A percentile compares a stretch with the other conserved stretches of the same genome.
Evolutionary conservation across 2,797 vertebrate genomes (phyloP).

Genomic region (Taenioides sp.): DNA sequence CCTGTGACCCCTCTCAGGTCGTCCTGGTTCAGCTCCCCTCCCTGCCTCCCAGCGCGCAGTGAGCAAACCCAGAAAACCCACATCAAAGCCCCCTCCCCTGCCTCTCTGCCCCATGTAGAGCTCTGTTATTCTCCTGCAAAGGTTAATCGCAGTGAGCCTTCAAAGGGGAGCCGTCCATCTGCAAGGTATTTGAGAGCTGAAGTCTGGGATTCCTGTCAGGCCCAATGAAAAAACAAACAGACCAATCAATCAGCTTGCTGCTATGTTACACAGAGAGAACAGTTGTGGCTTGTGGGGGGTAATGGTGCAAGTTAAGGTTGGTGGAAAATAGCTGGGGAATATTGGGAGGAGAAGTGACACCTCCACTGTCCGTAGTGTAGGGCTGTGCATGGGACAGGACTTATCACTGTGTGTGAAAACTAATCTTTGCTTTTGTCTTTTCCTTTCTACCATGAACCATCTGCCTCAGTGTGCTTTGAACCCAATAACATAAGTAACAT

Average conservation of each 20-base stretch:
- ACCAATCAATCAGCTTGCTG: slow-evolving; percentile 63
- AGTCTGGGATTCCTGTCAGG: slow-evolving; percentile 66
- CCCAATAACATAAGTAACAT: background rate
- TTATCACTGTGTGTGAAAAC: slow-evolving; percentile 12
- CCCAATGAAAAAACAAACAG: slow-evolving; percentile 68
- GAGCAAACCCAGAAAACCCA: slow-evolving; percentile 66
- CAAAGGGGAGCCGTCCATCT: slow-evolving; percentile 66
- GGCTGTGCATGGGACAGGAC: slow-evolving; percentile 21
- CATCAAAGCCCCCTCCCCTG: slow-evolving; percentile 63
- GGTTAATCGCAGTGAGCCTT: slow-evolving; percentile 72
- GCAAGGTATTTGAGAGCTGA: slow-evolving; percentile 67
- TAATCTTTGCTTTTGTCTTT: slow-evolving; percentile 2
- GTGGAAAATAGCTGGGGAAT: slow-evolving; percentile 52
- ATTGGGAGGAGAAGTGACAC: slow-evolving; percentile 47
- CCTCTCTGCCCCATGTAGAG: slow-evolving; percentile 45
- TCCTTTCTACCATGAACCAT: background rate
- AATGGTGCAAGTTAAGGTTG: slow-evolving; percentile 62
- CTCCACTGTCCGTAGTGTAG: slow-evolving; percentile 43
- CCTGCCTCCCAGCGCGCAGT: slow-evolving; percentile 27
- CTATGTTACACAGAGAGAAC: slow-evolving; percentile 47
- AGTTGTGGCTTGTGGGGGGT: slow-evolving; percentile 51
- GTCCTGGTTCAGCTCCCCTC: slow-evolving; percentile 50
- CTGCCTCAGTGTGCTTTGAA: background rate
- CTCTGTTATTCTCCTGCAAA: slow-evolving; percentile 70
- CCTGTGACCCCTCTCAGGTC: slow-evolving; percentile 48